Conservation (phyloP, 1,140 invertebrate genomes). For the Neuroterus valhalla region DNA sequence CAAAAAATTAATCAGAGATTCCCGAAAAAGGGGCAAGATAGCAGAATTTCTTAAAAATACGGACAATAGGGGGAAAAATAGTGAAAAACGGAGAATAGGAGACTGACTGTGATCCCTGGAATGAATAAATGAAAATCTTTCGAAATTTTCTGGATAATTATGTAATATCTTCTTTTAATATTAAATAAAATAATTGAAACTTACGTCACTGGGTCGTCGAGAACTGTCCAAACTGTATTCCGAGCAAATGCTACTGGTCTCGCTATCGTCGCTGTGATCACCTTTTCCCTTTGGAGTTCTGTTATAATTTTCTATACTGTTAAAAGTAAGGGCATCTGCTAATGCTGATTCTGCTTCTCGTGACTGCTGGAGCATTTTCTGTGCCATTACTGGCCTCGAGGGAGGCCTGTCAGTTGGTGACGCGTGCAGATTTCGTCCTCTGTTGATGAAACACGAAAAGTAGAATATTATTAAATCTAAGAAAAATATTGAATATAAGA, state of each 20-base stretch:
- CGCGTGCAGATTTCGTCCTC: conserved; percentile 69
- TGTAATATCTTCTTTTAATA: conserved; percentile 30
- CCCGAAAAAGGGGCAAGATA: too few relatives aligned
- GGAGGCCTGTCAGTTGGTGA: conserved; percentile 75
- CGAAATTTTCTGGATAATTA: neutral
- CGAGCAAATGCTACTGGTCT: conserved; percentile 95
- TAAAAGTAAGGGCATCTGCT: conserved; percentile 82
- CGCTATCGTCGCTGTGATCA: conserved; percentile 92
- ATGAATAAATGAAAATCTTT: too few relatives aligned
- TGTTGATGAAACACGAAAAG: conserved; percentile 40
- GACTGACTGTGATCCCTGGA: too few relatives aligned
- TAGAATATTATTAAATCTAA: conserved; percentile 22
- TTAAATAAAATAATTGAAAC: conserved; percentile 64
- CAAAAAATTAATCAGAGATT: too few relatives aligned
- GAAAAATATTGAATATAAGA: too few relatives aligned
- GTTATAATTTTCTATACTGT: conserved; percentile 67
- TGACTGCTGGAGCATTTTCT: conserved; percentile 90
- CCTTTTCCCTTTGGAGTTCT: conserved; percentile 73
- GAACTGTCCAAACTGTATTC: conserved; percentile 92
- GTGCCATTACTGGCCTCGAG: conserved; percentile 82
- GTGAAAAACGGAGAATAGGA: too few relatives aligned
- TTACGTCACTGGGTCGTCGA: conserved; percentile 86
- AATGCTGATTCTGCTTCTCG: conserved; percentile 91
- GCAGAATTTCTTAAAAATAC: too few relatives aligned
- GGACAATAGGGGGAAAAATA: too few relatives aligned